Base-by-base conservation (phyloP, 1,140 invertebrate genomes). In the Macrotrachela quadricornifera region DNA sequence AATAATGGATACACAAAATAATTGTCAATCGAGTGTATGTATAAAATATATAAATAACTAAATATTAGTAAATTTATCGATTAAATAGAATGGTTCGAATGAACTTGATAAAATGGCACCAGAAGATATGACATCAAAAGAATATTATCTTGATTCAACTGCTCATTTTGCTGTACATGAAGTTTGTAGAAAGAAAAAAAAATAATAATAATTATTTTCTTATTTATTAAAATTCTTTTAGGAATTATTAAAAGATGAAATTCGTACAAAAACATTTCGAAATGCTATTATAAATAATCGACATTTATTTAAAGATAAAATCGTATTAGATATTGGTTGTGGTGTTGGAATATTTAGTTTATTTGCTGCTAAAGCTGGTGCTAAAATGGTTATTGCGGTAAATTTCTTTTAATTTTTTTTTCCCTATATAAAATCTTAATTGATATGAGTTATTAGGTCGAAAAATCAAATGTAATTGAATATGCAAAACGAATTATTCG, bases 111-210 rank as follows among this genome's bases (percentile, higher is more conserved):
- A 4, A 2, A 30, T 30, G 21, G 2, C 21, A 30, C 21, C 21
- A 30, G 21, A 45, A 17, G 46, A 54, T 21, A 49, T 54, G 53
- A 54, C 53, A 2, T 54, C 53, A 17, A 54, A 54, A 45, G 69
- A 71, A 67, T 94, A 95, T 67, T 97, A 97, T 69, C 97, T 97
- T 71, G 91, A 97, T 71, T 95, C 88, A 0, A 97, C 97, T 68
- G 91, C 91, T 56, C 94, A 97, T 73, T 97, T 97, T 73, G 94
- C 92, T 46, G 99, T 99, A 62, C 94, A 99, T 66, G 94, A 99
- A 71, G 18, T n/a, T 40, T 54, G 13, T 17, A 10, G 4, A 8
- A n/a, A n/a, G n/a, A 15, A 14, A 56, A 12, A 51, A 49, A 45
- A 17, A 48, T 30, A 36, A 8, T 43, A 50, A 17, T 9, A 18